phyloP scores from a whole-genome alignment of 2,797 vertebrate species.

The Microctenopoma lineatum region DNA sequence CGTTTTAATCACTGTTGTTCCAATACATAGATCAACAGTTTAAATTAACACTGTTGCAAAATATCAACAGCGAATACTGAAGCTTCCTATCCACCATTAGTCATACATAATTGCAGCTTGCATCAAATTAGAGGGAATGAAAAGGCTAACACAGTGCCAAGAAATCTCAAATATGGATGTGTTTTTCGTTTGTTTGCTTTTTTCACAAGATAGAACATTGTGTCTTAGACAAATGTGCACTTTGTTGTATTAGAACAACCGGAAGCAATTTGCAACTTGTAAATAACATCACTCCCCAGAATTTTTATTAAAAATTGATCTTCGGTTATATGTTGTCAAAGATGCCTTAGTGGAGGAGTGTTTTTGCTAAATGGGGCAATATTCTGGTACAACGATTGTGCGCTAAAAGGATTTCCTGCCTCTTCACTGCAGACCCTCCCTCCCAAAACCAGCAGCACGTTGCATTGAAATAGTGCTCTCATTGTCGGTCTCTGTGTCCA shows the following conservation, averaged over 20 bases:
- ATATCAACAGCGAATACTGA: constrained; percentile 53
- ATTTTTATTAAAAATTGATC: constrained; percentile 60
- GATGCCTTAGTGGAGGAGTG: constrained; percentile 35
- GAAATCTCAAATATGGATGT: constrained; percentile 39
- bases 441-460: constrained; percentile 36
- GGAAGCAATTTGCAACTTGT: constrained; percentile 24
- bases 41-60: constrained; percentile 54
- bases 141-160: constrained; percentile 37
- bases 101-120: constrained; percentile 66
- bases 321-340: constrained; percentile 36
- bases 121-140: constrained; percentile 54
- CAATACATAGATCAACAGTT: constrained; percentile 56
- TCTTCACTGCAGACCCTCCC: constrained; percentile 31
- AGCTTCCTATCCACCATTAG: constrained; percentile 52
- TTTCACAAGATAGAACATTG: constrained; percentile 19
- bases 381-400: constrained; percentile 33
- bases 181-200: constrained; percentile 9
- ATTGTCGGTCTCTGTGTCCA: constrained; percentile 60
- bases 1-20: constrained; percentile 66
- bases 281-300: constrained; percentile 38
- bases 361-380: constrained; percentile 44
- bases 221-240: constrained; percentile 26
- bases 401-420: constrained; percentile 48
- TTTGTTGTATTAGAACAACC: constrained; percentile 40
- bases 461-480: constrained; percentile 43